Evolutionary conservation across 2,888 invertebrate species (phyloP).

Genomic region (Crepidodera aurea): DNA sequence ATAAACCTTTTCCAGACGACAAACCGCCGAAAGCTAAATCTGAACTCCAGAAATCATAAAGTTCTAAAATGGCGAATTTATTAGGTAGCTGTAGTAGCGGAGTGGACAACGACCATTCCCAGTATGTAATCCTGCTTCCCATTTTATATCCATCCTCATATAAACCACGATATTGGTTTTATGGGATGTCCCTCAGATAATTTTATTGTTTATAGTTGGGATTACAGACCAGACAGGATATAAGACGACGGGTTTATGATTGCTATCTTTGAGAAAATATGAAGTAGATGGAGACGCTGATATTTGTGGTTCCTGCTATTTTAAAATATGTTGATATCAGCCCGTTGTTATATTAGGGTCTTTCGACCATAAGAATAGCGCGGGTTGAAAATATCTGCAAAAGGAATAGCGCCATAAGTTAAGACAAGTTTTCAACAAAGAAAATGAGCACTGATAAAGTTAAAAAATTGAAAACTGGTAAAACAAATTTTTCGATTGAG

Average conservation of each 20-base stretch:
- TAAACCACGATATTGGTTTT: slow-evolving; percentile 16
- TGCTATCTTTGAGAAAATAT: background rate
- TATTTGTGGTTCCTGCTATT: no score
- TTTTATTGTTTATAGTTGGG: slow-evolving; percentile 11
- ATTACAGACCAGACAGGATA: background rate
- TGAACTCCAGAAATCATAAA: slow-evolving; percentile 5
- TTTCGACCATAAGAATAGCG: no score
- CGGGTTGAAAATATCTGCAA: no score
- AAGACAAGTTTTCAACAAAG: no score
- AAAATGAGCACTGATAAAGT: no score
- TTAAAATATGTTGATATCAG: no score
- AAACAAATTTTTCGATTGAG: no score
- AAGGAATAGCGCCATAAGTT: no score
- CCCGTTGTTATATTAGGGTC: no score
- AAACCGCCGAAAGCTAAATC: slow-evolving; percentile 5
- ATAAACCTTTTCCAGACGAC: slow-evolving; percentile 6
- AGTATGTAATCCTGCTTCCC: slow-evolving; percentile 11
- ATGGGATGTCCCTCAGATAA: slow-evolving; percentile 9
- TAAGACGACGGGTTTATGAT: background rate
- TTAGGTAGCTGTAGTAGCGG: slow-evolving; percentile 6
- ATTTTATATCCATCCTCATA: slow-evolving; percentile 15
- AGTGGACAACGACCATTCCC: slow-evolving; percentile 10
- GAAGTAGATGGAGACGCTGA: no score
- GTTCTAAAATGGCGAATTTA: slow-evolving; percentile 14
- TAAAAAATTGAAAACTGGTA: no score